phyloP scores from a whole-genome alignment of 2,113 vertebrate genomes.

The Onychostruthus taczanowskii region DNA sequence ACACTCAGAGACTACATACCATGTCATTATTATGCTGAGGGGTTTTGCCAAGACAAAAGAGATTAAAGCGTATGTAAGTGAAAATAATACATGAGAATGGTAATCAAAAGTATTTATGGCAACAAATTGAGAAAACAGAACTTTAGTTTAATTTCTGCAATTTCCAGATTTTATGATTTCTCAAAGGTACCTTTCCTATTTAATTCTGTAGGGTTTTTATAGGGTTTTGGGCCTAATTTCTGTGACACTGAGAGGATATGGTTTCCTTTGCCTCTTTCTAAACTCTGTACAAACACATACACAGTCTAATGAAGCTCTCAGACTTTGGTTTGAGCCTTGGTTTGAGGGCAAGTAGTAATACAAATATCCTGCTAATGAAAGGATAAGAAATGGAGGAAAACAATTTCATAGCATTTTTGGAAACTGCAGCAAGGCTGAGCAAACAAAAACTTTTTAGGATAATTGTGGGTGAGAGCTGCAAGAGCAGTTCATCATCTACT shows the following conservation, averaged over 20 bases:
- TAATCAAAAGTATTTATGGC: not conserved
- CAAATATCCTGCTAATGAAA: not conserved
- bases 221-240: not conserved
- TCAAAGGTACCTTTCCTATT: not conserved
- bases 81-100: not conserved
- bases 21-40: not conserved
- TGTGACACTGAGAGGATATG: not conserved
- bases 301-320: not conserved
- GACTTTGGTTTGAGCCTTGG: not conserved
- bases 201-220: not conserved
- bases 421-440: not conserved
- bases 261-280: not conserved
- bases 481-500: not conserved
- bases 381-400: not conserved
- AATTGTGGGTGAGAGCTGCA: not conserved
- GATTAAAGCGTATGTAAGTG: not conserved
- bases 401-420: not conserved
- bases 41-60: not conserved
- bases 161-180: not conserved
- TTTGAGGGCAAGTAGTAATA: not conserved
- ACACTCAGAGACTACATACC: accelerated
- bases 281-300: not conserved
- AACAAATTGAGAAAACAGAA: not conserved
- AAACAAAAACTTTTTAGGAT: not conserved
- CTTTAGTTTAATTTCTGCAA: not conserved